These are phyloP conservation scores for Timema podura DNA, from an alignment of 2,888 invertebrate species.

Conservation along the genomic window DNA sequence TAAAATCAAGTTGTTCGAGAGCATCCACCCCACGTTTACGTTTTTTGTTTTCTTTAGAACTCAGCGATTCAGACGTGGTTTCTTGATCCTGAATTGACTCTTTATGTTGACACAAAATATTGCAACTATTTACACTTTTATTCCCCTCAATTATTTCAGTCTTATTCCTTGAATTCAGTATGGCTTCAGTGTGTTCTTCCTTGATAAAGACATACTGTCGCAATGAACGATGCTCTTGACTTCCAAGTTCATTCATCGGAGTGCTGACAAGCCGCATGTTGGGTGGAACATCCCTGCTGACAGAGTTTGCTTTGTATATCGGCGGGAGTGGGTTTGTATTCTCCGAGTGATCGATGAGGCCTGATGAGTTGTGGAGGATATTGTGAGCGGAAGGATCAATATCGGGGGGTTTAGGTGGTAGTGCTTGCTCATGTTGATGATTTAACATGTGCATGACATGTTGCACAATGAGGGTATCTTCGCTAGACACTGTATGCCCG, in stretches of 20 bases:
- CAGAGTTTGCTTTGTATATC: no score
- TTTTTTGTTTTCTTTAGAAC: slow-evolving; percentile 2
- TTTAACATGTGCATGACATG: slow-evolving; percentile 11
- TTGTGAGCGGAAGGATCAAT: background rate
- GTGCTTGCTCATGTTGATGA: slow-evolving; percentile 7
- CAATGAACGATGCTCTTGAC: background rate
- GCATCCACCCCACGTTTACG: background rate
- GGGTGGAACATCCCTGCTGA: no score
- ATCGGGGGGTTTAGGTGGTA: slow-evolving; percentile 2
- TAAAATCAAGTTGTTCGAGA: slow-evolving; percentile 10
- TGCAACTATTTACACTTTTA: background rate
- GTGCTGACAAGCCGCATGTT: no score
- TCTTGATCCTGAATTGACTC: no score
- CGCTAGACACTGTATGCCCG: background rate
- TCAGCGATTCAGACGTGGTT: no score
- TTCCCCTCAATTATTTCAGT: background rate
- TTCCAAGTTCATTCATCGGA: no score
- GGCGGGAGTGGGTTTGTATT: no score
- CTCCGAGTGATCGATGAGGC: no score
- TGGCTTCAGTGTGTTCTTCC: slow-evolving; percentile 11
- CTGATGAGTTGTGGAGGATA: no score
- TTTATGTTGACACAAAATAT: no score
- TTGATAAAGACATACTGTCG: slow-evolving; percentile 12
- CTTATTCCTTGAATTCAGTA: slow-evolving; percentile 5
- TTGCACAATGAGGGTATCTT: slow-evolving; percentile 7